phyloP scores from a whole-genome alignment of 64 coral and sea anemone genomes.

The Astreopora myriophthalma region DNA sequence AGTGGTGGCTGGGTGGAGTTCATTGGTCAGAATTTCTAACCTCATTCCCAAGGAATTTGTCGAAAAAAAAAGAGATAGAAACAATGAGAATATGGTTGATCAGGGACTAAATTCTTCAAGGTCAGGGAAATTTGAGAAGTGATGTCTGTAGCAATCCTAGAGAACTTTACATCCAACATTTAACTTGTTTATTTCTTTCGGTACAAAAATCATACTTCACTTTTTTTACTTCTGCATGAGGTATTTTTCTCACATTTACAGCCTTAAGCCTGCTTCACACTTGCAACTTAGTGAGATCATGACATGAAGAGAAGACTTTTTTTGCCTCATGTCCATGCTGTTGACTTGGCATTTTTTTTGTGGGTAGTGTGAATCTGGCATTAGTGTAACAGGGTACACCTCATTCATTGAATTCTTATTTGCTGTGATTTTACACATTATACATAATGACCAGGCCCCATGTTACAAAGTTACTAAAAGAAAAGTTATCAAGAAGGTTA shows the following conservation, averaged over 20 bases:
- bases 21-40: not conserved
- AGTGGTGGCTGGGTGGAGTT: not conserved
- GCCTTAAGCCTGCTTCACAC: no score
- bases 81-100: not conserved
- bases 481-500: not conserved
- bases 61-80: not conserved
- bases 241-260: not conserved
- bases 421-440: no score
- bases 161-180: not conserved
- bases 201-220: not conserved
- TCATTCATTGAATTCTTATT: no score
- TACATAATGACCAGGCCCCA: no score
- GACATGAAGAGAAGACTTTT: no score
- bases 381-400: no score
- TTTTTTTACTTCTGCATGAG: not conserved
- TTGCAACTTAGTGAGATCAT: no score
- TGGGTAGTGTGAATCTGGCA: no score
- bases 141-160: not conserved
- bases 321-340: no score
- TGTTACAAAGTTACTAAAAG: not conserved
- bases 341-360: no score
- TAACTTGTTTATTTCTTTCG: not conserved
- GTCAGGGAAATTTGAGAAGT: not conserved
- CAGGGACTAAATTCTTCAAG: no score
- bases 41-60: not conserved